Percentiles rank a stretch among this genome's conserved stretches.
These are phyloP conservation scores for Drosophila nikananu DNA, from an alignment of 1,140 invertebrate species.

Conservation along the genomic window DNA sequence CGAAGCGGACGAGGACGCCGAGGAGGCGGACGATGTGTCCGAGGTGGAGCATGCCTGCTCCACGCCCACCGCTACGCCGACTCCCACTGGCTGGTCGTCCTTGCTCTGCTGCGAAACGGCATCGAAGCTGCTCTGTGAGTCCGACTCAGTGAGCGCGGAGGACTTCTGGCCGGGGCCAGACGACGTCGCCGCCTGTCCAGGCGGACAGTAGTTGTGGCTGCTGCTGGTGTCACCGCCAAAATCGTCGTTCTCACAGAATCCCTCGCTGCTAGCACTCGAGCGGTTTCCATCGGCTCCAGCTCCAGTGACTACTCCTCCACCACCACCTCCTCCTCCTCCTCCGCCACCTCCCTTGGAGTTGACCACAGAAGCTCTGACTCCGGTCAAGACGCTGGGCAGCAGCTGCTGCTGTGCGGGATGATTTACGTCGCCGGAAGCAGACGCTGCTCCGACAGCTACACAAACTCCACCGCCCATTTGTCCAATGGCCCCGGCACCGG, in stretches of 20 bases:
- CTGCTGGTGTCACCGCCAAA: constrained; percentile 87
- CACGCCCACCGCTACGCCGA: constrained; percentile 24
- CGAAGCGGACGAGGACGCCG: constrained; percentile 65
- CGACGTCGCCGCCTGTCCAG: constrained; percentile 23
- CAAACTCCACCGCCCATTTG: constrained; percentile 10
- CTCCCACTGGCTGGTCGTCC: constrained; percentile 40
- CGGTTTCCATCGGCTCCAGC: constrained; percentile 91
- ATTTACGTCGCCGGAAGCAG: constrained; percentile 14
- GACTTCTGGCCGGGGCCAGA: constrained; percentile 56
- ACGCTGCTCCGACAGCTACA: background rate
- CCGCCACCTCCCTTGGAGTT: constrained; percentile 12
- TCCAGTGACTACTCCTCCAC: background rate
- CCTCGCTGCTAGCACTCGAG: constrained; percentile 97
- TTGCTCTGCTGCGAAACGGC: constrained; percentile 69
- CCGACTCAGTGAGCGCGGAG: constrained; percentile 64
- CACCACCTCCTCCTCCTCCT: background rate
- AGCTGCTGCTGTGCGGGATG: constrained; percentile 17
- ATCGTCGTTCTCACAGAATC: constrained; percentile 97
- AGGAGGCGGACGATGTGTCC: constrained; percentile 73
- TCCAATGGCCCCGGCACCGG: background rate
- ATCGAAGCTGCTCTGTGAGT: constrained; percentile 77
- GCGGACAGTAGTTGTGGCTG: constrained; percentile 77
- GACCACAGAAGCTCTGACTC: constrained; percentile 1
- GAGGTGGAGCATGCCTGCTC: constrained; percentile 72
- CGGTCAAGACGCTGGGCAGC: background rate